Conservation (phyloP, 2,797 vertebrate genomes). For the Fistularia commersonii region DNA sequence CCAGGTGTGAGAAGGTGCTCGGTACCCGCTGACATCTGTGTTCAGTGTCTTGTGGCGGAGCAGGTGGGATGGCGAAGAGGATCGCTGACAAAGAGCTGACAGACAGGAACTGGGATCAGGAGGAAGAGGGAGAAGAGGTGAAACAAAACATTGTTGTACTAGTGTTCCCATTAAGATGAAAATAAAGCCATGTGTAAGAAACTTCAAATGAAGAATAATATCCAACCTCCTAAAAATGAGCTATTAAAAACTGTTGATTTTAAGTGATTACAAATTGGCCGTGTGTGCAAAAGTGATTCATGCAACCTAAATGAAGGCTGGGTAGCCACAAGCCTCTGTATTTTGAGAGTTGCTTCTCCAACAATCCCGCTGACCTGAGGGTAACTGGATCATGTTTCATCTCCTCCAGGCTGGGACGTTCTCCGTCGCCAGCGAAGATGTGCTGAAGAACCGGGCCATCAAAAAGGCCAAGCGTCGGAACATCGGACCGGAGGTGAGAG, state of each 20-base stretch:
- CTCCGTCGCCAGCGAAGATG: constrained; percentile 88
- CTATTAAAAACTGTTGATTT: no score
- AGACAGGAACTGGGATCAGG: constrained; percentile 97
- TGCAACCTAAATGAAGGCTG: no score
- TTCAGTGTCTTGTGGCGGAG: constrained; percentile 8
- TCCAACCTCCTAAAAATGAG: no score
- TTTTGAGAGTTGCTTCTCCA: no score
- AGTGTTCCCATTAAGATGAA: neutral
- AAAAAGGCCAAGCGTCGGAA: constrained; percentile 94
- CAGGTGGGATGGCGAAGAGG: constrained; percentile 90
- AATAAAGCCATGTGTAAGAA: no score
- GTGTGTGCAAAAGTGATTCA: no score
- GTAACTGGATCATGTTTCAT: neutral
- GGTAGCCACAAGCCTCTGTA: no score
- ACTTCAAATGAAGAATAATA: no score
- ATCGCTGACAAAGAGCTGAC: constrained; percentile 95
- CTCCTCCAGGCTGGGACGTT: constrained; percentile 86
- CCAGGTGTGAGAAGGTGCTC: neutral
- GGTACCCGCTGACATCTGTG: neutral
- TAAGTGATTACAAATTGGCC: no score
- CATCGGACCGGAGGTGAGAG: constrained; percentile 75
- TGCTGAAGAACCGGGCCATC: constrained; percentile 89
- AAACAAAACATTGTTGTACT: constrained; percentile 3
- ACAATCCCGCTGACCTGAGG: no score
- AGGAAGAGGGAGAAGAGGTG: constrained; percentile 96